Evolutionary conservation across 2,113 vertebrate species (phyloP).

Genomic region (Australoheros scitulus): DNA sequence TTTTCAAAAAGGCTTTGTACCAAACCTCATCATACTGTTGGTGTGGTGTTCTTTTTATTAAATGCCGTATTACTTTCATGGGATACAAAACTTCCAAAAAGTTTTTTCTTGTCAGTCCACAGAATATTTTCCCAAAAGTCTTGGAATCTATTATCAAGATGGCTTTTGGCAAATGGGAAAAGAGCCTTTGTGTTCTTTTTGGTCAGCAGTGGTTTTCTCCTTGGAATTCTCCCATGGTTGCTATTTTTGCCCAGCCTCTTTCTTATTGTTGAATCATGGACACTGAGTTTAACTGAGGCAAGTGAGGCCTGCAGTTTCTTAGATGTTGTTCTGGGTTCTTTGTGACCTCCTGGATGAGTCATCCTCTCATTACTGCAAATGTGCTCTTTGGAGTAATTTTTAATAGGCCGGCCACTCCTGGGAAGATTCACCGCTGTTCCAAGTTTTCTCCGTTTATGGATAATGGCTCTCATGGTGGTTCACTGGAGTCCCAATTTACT

Average conservation of each 20-base stretch:
- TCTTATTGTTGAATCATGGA: background rate
- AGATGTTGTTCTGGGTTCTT: background rate
- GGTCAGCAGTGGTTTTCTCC: background rate
- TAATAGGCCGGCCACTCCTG: background rate
- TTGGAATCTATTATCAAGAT: background rate
- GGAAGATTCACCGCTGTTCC: background rate
- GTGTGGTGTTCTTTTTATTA: too few relatives aligned
- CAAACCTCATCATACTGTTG: too few relatives aligned
- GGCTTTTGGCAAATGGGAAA: background rate
- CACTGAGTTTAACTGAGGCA: background rate
- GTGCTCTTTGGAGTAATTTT: too few relatives aligned
- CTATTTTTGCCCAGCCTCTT: background rate
- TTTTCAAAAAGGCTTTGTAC: too few relatives aligned
- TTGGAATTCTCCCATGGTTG: background rate
- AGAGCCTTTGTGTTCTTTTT: accelerated
- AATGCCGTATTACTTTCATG: too few relatives aligned
- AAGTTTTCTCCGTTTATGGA: background rate
- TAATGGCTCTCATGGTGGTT: background rate
- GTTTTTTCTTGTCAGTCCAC: background rate
- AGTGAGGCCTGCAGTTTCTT: background rate
- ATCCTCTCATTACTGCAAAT: too few relatives aligned
- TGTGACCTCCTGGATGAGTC: background rate
- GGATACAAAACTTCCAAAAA: too few relatives aligned
- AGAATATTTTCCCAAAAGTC: background rate
- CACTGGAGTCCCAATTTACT: background rate